Conservation (phyloP, 2,888 invertebrate species). For the Tipula helvola region DNA sequence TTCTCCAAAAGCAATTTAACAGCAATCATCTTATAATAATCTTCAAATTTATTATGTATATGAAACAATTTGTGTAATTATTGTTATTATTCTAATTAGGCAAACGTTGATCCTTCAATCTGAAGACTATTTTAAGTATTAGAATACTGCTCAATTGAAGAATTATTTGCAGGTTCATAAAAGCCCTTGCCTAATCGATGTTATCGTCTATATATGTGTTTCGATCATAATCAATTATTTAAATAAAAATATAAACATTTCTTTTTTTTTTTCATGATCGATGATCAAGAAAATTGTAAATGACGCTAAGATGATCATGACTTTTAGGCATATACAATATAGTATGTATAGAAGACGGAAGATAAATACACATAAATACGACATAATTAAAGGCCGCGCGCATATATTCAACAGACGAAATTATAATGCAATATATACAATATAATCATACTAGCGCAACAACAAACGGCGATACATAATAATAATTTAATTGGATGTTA, state of each 20-base stretch:
- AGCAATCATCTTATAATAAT: background rate
- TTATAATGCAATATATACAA: background rate
- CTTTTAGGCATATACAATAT: background rate
- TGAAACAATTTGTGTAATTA: background rate
- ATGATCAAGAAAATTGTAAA: background rate
- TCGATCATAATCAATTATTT: background rate
- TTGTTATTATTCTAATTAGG: background rate
- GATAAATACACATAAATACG: background rate
- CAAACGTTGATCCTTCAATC: background rate
- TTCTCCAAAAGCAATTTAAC: background rate
- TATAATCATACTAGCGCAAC: background rate
- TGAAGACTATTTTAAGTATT: background rate
- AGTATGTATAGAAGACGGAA: background rate
- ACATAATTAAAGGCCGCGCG: background rate
- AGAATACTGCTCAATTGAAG: too few relatives aligned
- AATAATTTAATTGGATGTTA: background rate
- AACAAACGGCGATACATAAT: background rate
- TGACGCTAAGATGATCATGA: background rate
- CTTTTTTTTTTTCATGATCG: background rate
- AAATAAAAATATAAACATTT: background rate
- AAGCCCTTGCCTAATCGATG: background rate
- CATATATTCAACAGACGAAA: background rate
- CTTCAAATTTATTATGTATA: background rate
- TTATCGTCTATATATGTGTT: background rate
- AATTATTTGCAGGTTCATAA: background rate